Conservation (phyloP, 2,888 invertebrate species). For the Phania funesta region DNA sequence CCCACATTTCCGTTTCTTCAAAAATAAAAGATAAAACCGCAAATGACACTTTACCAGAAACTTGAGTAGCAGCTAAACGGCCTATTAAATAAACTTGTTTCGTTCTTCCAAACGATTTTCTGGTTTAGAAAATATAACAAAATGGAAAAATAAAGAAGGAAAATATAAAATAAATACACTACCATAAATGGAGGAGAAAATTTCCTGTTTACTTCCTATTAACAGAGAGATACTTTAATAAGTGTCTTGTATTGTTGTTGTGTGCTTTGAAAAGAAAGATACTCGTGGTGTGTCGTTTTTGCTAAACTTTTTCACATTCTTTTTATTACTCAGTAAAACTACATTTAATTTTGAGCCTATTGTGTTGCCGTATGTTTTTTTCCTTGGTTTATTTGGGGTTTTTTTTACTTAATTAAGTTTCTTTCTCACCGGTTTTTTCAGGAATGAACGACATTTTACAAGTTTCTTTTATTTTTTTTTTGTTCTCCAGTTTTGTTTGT, state of each 20-base stretch:
- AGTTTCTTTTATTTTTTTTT: no score
- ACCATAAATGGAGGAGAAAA: constrained; percentile 26
- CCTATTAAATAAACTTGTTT: constrained; percentile 42
- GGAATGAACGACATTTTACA: constrained; percentile 41
- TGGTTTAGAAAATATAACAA: constrained; percentile 9
- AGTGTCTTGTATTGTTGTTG: not conserved
- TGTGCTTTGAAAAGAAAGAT: not conserved
- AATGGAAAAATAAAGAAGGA: not conserved
- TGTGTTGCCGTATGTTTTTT: constrained; percentile 8
- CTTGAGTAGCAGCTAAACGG: constrained; percentile 53
- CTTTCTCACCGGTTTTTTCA: constrained; percentile 1
- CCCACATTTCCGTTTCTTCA: not conserved
- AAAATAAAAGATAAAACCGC: constrained; percentile 20
- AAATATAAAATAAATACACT: constrained; percentile 3
- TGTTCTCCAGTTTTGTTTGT: constrained; percentile 17
- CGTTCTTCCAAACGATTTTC: not conserved
- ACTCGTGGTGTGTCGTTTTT: not conserved
- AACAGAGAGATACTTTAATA: no score
- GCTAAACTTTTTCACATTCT: constrained; percentile 2
- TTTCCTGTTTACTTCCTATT: no score
- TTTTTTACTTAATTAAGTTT: constrained; percentile 46
- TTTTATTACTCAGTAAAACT: constrained; percentile 29
- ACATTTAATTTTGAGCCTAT: constrained; percentile 38
- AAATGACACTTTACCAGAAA: constrained; percentile 23
- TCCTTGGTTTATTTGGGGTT: constrained; percentile 9